Evolutionary conservation across 2,797 vertebrate genomes (phyloP).

Genomic region (Helicolenus hilgendorfi): DNA sequence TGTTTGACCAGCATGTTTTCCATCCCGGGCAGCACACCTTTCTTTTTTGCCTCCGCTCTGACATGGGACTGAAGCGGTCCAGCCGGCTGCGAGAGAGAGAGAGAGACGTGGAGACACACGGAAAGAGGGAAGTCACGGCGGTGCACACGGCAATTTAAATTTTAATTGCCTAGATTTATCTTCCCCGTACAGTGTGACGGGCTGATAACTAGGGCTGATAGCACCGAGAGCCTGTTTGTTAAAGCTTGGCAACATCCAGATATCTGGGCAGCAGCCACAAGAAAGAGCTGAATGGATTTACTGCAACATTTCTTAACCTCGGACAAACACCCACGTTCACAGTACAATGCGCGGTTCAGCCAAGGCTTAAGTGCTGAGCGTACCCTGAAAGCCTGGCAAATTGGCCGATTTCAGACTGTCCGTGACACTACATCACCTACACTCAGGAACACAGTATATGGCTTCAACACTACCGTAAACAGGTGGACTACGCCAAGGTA

Average conservation of each 20-base stretch:
- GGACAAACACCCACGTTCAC: conserved; percentile 65
- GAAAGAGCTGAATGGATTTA: conserved; percentile 78
- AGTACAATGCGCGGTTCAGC: conserved; percentile 55
- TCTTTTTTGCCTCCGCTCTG: not conserved
- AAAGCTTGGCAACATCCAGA: conserved; percentile 75
- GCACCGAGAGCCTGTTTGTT: conserved; percentile 81
- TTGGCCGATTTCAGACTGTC: conserved; percentile 59
- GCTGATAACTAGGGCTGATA: conserved; percentile 89
- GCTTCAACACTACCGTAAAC: conserved; percentile 23
- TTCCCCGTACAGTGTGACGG: conserved; percentile 88
- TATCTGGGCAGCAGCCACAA: conserved; percentile 60
- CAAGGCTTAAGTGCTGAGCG: conserved; percentile 50
- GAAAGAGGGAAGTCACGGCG: conserved; percentile 81
- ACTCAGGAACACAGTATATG: conserved; percentile 19
- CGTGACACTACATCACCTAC: conserved; percentile 36
- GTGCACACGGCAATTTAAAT: conserved; percentile 89
- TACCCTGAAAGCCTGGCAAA: conserved; percentile 60
- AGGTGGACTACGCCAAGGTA: not conserved
- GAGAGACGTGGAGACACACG: conserved; percentile 50
- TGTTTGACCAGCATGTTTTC: conserved; percentile 40
- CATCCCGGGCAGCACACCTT: not conserved
- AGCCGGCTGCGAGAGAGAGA: not conserved
- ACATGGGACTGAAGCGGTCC: conserved; percentile 39
- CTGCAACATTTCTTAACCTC: conserved; percentile 64
- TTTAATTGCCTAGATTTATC: conserved; percentile 92